Percentiles rank a stretch among this genome's conserved stretches.
phyloP scores from a whole-genome alignment of 2,888 invertebrate genomes.

The Eurytoma adleriae region DNA sequence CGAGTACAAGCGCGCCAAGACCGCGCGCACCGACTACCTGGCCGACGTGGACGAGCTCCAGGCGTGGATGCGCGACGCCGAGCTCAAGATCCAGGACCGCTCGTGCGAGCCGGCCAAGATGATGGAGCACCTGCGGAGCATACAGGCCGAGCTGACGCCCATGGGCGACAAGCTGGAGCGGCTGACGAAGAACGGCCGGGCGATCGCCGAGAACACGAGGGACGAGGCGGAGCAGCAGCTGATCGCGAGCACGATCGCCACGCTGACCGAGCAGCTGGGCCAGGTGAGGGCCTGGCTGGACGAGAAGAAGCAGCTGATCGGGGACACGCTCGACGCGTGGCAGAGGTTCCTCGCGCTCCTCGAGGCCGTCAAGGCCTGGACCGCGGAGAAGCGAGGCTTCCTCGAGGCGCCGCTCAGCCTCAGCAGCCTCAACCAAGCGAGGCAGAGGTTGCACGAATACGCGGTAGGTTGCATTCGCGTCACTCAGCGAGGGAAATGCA shows the following conservation, averaged over 20 bases:
- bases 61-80: conserved; percentile 89
- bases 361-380: conserved; percentile 90
- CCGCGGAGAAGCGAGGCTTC: conserved; percentile 88
- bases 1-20: conserved; percentile 91
- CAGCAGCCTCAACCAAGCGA: conserved; percentile 87
- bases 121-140: conserved; percentile 86
- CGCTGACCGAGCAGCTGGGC: conserved; percentile 86
- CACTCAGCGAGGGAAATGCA: not conserved
- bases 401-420: conserved; percentile 87
- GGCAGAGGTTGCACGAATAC: conserved; percentile 92
- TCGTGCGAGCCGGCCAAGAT: conserved; percentile 86
- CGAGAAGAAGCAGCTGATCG: conserved; percentile 88
- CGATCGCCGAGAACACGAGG: conserved; percentile 87
- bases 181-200: conserved; percentile 86
- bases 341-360: conserved; percentile 90
- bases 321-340: conserved; percentile 92
- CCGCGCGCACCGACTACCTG: conserved; percentile 88
- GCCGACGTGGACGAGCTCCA: conserved; percentile 88
- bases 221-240: conserved; percentile 87
- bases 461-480: conserved; percentile 78
- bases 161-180: conserved; percentile 87
- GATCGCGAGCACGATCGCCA: conserved; percentile 86
- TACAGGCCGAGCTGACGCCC: conserved; percentile 85
- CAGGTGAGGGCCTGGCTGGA: conserved; percentile 89
- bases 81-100: conserved; percentile 89